Base-by-base conservation (phyloP, 1,140 invertebrate genomes). In the Euglossa dilemma region DNA sequence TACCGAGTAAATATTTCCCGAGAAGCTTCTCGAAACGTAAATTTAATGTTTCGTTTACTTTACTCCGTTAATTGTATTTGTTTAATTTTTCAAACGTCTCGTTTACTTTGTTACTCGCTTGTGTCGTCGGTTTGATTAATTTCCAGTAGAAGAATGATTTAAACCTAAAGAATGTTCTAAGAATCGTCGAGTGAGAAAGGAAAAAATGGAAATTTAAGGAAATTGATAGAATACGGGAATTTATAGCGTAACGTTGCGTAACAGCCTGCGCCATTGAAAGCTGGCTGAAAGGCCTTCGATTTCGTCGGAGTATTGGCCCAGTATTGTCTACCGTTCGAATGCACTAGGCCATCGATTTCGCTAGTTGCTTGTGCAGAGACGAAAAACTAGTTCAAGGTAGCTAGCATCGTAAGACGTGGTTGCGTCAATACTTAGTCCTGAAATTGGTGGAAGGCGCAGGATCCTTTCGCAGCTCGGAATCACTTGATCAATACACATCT, bases 381-480 rank as follows among this genome's bases (percentile, higher is more conserved):
- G 76, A 69, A 78, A 76, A 78, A 82, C 63, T 82, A 54, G 80
- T 82, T 82, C 80, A 82, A 76, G 80, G 80, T 82, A 59, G 25
- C 80, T 23, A n/a, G n/a, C 47, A 11, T 36, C 64, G 64, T 69
- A 78, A 69, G 52, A 78, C 52, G 63, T 43, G 8, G 64, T 23
- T 20, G 52, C 50, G 76, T 78, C 76, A 69, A 69, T 78, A 69
- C 63, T 9, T 78, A 66, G 76, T 66, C 63, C 76, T 69, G 63
- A 52, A 69, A 66, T 69, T 57, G 63, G 14, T 14, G 76, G 43
- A 78, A 57, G 28, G 76, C 76, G 76, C 76, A 78, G 76, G 76
- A 69, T 78, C 64, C 63, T 43, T 57, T 57, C 36, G 36, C 36
- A 69, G 23, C 20, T 66, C 52, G 36, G 63, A 78, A 78, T 78